Conservation (phyloP, 2,797 vertebrate genomes). For the Amblyraja radiata region DNA sequence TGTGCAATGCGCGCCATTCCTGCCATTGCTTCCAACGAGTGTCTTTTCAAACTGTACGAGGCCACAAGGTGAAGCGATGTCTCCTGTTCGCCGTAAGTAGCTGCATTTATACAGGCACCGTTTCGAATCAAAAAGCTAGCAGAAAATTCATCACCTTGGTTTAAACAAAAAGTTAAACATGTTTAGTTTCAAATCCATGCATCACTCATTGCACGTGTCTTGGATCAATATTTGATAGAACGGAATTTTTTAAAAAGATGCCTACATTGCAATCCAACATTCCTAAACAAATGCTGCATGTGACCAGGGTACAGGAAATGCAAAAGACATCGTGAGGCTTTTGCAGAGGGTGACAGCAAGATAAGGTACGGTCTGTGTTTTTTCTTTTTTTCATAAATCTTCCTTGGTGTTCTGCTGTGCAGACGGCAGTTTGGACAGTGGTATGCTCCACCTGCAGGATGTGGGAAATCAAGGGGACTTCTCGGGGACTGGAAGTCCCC, state of each 20-base stretch:
- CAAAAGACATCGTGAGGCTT: neutral
- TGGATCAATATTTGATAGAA: neutral
- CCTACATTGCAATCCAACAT: neutral
- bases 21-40: conserved; percentile 71
- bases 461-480: too few species aligned
- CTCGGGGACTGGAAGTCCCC: too few species aligned
- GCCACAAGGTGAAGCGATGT: conserved; percentile 91
- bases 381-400: too few species aligned
- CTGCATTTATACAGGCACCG: conserved; percentile 83
- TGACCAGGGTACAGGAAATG: neutral
- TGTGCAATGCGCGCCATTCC: conserved; percentile 86
- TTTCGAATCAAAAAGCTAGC: conserved; percentile 90
- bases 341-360: too few species aligned
- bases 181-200: neutral
- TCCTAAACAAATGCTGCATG: neutral
- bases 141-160: conserved; percentile 83
- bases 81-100: conserved; percentile 83
- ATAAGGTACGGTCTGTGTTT: too few species aligned
- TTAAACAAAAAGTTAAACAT: neutral
- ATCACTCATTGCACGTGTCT: neutral
- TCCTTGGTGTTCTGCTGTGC: too few species aligned
- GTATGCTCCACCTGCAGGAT: too few species aligned
- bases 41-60: conserved; percentile 82
- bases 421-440: too few species aligned
- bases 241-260: neutral